Evolutionary conservation across 2,888 invertebrate genomes (phyloP), one percentile per base, ranked within the genome.

Genomic region (Drosophila recens): DNA sequence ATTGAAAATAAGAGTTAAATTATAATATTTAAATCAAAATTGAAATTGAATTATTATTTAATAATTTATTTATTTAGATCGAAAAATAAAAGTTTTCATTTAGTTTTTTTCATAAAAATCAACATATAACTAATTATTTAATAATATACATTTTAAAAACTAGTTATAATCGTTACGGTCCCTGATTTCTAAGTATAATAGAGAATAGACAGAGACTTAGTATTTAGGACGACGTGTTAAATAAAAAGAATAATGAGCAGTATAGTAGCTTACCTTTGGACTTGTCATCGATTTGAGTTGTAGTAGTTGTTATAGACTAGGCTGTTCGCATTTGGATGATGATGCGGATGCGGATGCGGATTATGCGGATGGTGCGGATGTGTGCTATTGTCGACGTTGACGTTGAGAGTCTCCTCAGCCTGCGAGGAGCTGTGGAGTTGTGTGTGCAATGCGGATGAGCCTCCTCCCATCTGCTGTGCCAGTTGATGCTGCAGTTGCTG

Each of bases 231-330:
- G 8, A 2, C 30, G 30, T 30, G 8, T 30, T 8, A 30, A 30
- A 8, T 30, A 30, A 8, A 8, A 8, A 2, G 1, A 30, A 27
- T 38, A 10, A 38, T 15, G 15, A 56, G 13, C 15, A 15, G 15
- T 33, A 1, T n/a, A 15, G 15, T 33, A 1, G 66, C 70, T 84
- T 70, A 89, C 88, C 78, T 77, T 89, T 89, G 5, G 72, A 65
- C 52, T 86, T 89, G 30, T 88, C 80, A 54, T 88, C 90, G 54
- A 75, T 59, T 46, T 79, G 71, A 27, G 72, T 34, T 42, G 79
- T n/a, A n/a, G n/a, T n/a, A 54, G 40, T 52, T 57, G 45, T n/a
- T 51, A 72, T 83, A 83, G n/a, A 67, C 58, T 46, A 75, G 75
- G 43, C 65, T 62, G 65, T 53, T 49, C 42, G 64, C 42, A 42